Evolutionary conservation across 1,140 invertebrate species (phyloP), one percentile per base, ranked within the genome.

Genomic region (Anastrepha ludens): DNA sequence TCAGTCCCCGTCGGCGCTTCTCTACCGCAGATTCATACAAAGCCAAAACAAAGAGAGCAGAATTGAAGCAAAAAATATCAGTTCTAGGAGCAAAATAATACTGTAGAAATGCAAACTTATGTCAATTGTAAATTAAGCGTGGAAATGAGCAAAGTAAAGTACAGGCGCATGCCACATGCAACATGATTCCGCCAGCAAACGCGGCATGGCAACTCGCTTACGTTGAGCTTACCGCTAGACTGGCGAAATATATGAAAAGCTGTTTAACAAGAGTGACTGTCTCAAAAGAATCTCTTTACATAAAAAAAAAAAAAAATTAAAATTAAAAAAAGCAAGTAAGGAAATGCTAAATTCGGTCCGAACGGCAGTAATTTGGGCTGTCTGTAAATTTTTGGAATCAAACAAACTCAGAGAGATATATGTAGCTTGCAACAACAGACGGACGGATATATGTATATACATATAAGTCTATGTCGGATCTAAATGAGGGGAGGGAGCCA

Each of bases 91-190:
- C 44, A 47, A 74, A 74, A 74, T 74, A 74, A n/a, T 44, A 47
- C 39, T n/a, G 70, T 74, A 15, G 2, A 47, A 74, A 74, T 47
- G 70, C 17, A n/a, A 74, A 74, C 70, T 74, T 74, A 74, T 74
- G 70, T 50, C 44, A 74, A 74, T 74, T 47, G 41, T 74, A 74
- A 74, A 74, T 74, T 74, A 74, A 74, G 44, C 44, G 41, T 74
- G 44, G 70, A 74, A 74, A 74, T 74, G 44, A 44, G 70, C 44
- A 74, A 70, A 74, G 70, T 74, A 74, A 55, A 3, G 50, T 6
- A 55, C 6, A 2, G 50, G 64, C 29, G 64, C 64, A 41, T 41
- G 39, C 65, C 65, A 70, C 65, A 74, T 74, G 70, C 41, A 50
- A 74, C 44, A 44, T 70, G 65, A 70, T 39, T 70, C 65, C 65